Evolutionary conservation across 1,140 invertebrate genomes (phyloP), one percentile per base, ranked within the genome.

Genomic region (Lysiphlebus fabarum): DNA sequence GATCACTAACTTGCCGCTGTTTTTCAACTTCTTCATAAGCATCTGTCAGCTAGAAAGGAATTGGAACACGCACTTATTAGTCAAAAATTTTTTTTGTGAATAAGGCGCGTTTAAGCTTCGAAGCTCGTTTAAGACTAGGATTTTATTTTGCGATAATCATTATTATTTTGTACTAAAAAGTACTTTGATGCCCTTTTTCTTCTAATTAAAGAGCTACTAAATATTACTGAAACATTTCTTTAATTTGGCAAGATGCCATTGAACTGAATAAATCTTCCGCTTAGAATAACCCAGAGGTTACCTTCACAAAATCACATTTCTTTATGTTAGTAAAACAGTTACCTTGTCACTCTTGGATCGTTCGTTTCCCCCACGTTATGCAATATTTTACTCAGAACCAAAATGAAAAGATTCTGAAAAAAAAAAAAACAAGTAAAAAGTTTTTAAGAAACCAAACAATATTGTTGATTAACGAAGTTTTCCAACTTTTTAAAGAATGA

Each of bases 21-120:
- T 93, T 90, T 70, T 92, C 90, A 7, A 91, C 89, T 77, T 96
- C 94, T 70, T 96, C 93, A 69, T 92, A 91, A 4, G 93, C 91
- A 79, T 96, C 94, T 61, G 90, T 86, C 45, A 95, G 83, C 89
- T 90, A 64, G 55, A 43, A n/a, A n/a, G n/a, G n/a, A 26, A 62
- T 61, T 65, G 53, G 64, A 42, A n/a, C 14, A 4, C n/a, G n/a
- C 17, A 9, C 6, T 36, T 36, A 50, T n/a, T n/a, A n/a, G n/a
- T n/a, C n/a, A n/a, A n/a, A n/a, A n/a, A n/a, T n/a, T n/a, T n/a
- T n/a, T n/a, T n/a, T n/a, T n/a, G n/a, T n/a, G n/a, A n/a, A n/a
- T n/a, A n/a, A n/a, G n/a, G n/a, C n/a, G n/a, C n/a, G n/a, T n/a
- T n/a, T n/a, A n/a, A n/a, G n/a, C n/a, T n/a, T n/a, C n/a, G n/a